phyloP scores from a whole-genome alignment of 2,113 vertebrate species.

The Lagenorhynchus albirostris region DNA sequence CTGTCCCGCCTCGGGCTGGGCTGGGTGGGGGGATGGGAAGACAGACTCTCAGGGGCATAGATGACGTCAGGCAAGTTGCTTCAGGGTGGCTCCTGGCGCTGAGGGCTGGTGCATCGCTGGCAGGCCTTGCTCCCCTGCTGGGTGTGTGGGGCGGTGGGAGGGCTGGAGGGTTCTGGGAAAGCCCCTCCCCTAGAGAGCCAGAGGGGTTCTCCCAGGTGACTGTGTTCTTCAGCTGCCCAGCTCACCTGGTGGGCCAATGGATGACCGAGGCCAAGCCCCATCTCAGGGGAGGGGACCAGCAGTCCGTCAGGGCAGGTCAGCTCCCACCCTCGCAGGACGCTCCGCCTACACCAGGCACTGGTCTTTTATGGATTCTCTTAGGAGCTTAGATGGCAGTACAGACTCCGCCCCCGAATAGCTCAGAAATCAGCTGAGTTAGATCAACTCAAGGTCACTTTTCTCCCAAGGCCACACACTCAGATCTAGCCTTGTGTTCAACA shows the following conservation, averaged over 20 bases:
- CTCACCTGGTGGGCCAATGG: not conserved
- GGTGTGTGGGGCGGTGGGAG: not conserved
- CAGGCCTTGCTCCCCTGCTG: not conserved
- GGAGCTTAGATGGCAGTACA: not conserved
- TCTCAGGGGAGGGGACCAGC: not conserved
- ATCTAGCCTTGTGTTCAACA: not conserved
- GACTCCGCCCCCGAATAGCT: not conserved
- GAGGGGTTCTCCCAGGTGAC: not conserved
- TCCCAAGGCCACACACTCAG: not conserved
- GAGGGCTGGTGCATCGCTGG: not conserved
- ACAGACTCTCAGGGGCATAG: fast-evolving
- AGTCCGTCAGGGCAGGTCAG: not conserved
- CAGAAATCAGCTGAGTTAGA: no score
- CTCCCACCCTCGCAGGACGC: fast-evolving
- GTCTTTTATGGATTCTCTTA: not conserved
- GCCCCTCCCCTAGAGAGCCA: not conserved
- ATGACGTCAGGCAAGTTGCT: fast-evolving
- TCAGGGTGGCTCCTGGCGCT: fast-evolving
- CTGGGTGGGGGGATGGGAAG: not conserved
- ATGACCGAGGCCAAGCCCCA: not conserved
- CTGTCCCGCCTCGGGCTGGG: fast-evolving
- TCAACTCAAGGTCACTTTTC: not conserved
- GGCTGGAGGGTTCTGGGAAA: not conserved
- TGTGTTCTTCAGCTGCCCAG: not conserved
- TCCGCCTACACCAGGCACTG: fast-evolving